These are phyloP conservation scores for Phoenoteleia sp. DNA, from an alignment of 2,888 invertebrate genomes.

Conservation along the genomic window DNA sequence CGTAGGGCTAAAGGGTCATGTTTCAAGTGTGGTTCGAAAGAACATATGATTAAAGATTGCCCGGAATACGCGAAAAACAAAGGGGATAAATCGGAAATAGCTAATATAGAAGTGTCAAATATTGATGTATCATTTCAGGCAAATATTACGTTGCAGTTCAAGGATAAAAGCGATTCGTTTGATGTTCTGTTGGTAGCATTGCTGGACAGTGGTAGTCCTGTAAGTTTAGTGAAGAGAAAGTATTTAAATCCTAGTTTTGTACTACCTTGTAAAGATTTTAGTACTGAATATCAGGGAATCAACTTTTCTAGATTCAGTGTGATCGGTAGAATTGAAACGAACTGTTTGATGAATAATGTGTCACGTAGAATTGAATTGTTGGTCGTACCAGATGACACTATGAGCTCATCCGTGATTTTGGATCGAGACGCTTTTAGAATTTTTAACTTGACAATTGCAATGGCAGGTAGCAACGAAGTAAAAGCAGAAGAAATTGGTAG, in stretches of 20 bases:
- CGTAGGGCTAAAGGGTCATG: not conserved
- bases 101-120: not conserved
- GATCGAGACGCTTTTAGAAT: slow-evolving; percentile 4
- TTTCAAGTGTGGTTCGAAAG: not conserved
- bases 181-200: not conserved
- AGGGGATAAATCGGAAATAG: not conserved
- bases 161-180: not conserved
- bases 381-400: slow-evolving; percentile 47
- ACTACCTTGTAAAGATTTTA: not conserved
- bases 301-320: slow-evolving; percentile 1
- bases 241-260: slow-evolving; percentile 6
- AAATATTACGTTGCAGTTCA: not conserved
- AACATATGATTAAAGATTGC: not conserved
- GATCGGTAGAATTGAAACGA: not conserved
- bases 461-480: not conserved
- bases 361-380: slow-evolving; percentile 2
- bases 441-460: slow-evolving; percentile 4
- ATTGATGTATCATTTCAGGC: not conserved
- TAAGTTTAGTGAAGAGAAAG: slow-evolving; percentile 8
- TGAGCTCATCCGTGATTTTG: slow-evolving; percentile 35
- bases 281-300: not conserved
- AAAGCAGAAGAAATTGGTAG: not conserved
- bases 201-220: slow-evolving; percentile 10
- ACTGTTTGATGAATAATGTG: not conserved
- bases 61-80: not conserved